Base-by-base conservation (phyloP, 1,140 invertebrate species). In the Harlomillsia oculata region DNA sequence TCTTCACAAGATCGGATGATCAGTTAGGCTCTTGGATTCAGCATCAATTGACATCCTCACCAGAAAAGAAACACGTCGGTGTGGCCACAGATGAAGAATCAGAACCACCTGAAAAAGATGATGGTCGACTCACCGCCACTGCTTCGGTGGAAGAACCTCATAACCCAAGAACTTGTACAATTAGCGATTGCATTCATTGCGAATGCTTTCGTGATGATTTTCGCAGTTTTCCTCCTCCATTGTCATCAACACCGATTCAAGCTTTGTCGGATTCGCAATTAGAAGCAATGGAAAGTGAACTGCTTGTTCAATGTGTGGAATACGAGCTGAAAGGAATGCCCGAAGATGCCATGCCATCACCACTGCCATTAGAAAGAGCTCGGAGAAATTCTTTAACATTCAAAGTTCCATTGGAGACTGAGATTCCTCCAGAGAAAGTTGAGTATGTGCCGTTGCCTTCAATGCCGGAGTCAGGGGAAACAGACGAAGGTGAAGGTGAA, bases 1-100 rank as follows among this genome's bases (percentile, higher is more conserved):
- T 58, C 29, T 58, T 58, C n/a, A 58, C 56, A 18, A 52, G 46
- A 30, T 46, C 56, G 16, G 56, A 58, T 45, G 56, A 58, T n/a
- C 41, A 29, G 21, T 58, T 58, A 45, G 56, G 56, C 4, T 30
- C 50, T 8, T 58, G 56, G 56, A 34, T 58, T 11, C 48, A 58
- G 43, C 51, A 36, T 21, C 56, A 58, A 32, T 43, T 58, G 16
- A 23, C 37, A 29, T 29, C 53, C 32, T 52, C 48, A 18, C 28
- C n/a, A n/a, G n/a, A n/a, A n/a, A 43, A 34, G 5, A 58, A 58
- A 39, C 44, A 30, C 5, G 56, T 58, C 9, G 49, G 56, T n/a
- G 56, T 58, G 1, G 48, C 30, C 28, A 56, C 54, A 0, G 32
- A 36, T 6, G 45, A 56, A 34, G 30, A 14, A 34, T 6, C 30